Percentiles rank a stretch among this genome's conserved stretches.
These are phyloP conservation scores for Tipula helvola DNA, from an alignment of 2,888 invertebrate species.

Conservation along the genomic window DNA sequence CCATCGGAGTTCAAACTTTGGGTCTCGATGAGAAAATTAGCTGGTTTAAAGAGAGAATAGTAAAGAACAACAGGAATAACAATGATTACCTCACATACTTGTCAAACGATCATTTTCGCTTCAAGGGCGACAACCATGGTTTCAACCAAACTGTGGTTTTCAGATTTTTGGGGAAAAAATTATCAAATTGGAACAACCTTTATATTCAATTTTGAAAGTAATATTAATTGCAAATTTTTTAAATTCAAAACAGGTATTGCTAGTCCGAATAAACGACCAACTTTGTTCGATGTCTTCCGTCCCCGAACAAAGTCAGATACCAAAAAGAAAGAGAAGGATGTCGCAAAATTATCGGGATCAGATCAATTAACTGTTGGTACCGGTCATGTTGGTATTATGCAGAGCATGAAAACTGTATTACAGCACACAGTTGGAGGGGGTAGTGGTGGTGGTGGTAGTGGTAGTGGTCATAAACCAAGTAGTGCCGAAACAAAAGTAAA, in stretches of 20 bases:
- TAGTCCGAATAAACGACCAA: constrained; percentile 58
- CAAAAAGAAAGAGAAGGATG: constrained; percentile 26
- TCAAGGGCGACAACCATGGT: no score
- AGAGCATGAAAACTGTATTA: constrained; percentile 73
- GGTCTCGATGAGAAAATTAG: no score
- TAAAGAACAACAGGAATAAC: no score
- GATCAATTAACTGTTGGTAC: constrained; percentile 26
- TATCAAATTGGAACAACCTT: no score
- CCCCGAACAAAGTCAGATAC: constrained; percentile 68
- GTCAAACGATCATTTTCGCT: no score
- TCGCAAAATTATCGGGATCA: constrained; percentile 19
- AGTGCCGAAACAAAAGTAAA: constrained; percentile 22
- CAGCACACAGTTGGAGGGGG: constrained; percentile 38
- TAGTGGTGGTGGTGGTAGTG: constrained; percentile 21
- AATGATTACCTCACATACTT: no score
- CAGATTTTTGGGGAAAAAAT: no score
- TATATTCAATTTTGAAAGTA: no score
- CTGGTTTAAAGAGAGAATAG: no score
- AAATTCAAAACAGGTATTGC: constrained; percentile 39
- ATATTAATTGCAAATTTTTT: no score
- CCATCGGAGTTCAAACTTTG: no score
- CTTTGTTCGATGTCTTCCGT: constrained; percentile 68
- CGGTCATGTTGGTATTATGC: constrained; percentile 47
- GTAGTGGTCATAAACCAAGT: constrained; percentile 23
- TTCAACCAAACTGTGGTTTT: no score